Evolutionary conservation across 2,797 vertebrate species (phyloP), one percentile per base, ranked within the genome.

Genomic region (Characodon lateralis): DNA sequence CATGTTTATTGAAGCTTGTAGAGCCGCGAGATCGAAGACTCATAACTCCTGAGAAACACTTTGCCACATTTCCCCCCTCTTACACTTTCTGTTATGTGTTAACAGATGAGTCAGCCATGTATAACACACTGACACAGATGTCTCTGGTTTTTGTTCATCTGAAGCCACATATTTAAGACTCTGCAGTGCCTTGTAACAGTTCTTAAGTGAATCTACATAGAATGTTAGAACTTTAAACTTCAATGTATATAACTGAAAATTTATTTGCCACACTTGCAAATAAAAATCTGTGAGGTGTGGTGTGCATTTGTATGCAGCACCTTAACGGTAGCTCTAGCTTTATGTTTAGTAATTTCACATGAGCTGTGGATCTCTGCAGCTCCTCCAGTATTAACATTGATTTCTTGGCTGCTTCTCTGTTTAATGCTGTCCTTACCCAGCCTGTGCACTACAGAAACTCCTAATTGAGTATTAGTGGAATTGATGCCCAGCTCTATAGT

Each of bases 31-130:
- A 93, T 91, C 78, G 80, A 89, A 91, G 89, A 77, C 87, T 88
- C 83, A 87, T 90, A 92, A 90, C 91, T 88, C 85, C 84, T 68
- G 83, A 89, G 77, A 88, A 91, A 82, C 41, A 56, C 73, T 78
- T 88, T 83, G 75, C 85, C 83, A 78, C 3, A 43, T n/a, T 5
- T 2, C 20, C 35, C 35, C 59, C 58, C 24, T 50, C 76, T 71
- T 72, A 46, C 43, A 65, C 10, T 82, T 71, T 76, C 81, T 24
- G 31, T 78, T 83, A 78, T 78, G 75, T 85, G 80, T 88, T 82
- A 87, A 88, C 78, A 85, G 80, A 80, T 9, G 71, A 84, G 74
- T 83, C 87, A 83, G 71, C 85, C 81, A 84, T 78, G 70, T 78
- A 80, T 56, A 74, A 87, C 85, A 89, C 84, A 82, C 43, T 76